Percentiles rank a stretch among this genome's conserved stretches.
phyloP scores from a whole-genome alignment of 2,797 vertebrate genomes.

The Diplodus puntazzo region DNA sequence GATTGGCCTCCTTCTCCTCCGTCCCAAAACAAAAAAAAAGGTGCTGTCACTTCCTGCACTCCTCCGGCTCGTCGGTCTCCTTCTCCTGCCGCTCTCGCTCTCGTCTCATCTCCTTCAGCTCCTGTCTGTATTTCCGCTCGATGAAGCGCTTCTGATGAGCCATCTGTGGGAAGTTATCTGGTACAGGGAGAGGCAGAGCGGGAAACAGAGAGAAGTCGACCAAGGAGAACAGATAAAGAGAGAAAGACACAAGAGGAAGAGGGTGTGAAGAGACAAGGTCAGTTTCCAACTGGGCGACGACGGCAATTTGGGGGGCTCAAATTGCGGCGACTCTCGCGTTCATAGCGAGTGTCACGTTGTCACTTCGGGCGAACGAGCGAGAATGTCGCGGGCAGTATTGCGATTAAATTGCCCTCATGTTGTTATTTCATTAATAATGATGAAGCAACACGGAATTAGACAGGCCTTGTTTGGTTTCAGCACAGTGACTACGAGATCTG shows the following conservation, averaged over 20 bases:
- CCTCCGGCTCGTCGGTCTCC: conserved; percentile 91
- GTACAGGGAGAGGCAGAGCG: conserved; percentile 50
- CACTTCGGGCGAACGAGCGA: conserved; percentile 53
- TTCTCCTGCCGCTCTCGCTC: conserved; percentile 96
- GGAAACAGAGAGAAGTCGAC: conserved; percentile 53
- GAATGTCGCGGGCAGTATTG: conserved; percentile 31
- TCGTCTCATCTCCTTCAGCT: conserved; percentile 99
- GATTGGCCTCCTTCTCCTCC: conserved; percentile 16
- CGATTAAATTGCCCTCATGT: conserved; percentile 45
- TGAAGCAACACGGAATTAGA: conserved; percentile 69
- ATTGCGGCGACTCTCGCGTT: conserved; percentile 20
- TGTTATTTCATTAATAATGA: conserved; percentile 70
- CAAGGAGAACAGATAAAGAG: conserved; percentile 66
- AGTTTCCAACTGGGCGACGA: conserved; percentile 50
- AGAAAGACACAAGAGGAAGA: conserved; percentile 36
- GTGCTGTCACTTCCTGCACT: conserved; percentile 88
- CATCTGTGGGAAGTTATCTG: conserved; percentile 99
- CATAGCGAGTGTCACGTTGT: conserved; percentile 45
- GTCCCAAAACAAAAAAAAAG: background rate
- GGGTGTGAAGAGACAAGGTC: conserved; percentile 64
- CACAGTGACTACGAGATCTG: conserved; percentile 62
- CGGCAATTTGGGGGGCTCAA: conserved; percentile 35
- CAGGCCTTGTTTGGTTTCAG: conserved; percentile 72
- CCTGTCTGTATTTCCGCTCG: conserved; percentile 98
- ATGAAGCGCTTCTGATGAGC: conserved; percentile 99